These are phyloP conservation scores for Diabrotica virgifera DNA, from an alignment of 1,140 invertebrate species.

Conservation along the genomic window DNA sequence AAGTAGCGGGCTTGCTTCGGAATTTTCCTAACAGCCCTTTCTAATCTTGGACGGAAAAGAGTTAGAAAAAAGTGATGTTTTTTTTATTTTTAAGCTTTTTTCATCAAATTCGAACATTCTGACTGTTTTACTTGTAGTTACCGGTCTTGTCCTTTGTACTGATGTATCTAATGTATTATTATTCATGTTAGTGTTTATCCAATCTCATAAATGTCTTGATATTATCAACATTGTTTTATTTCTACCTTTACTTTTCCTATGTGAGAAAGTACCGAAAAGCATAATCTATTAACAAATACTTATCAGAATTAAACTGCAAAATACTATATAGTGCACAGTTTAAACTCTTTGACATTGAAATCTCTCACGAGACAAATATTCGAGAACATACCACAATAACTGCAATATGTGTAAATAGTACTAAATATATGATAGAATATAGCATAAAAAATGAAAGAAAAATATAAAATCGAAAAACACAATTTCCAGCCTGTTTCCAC, in stretches of 20 bases:
- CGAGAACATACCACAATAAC: no score
- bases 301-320: no score
- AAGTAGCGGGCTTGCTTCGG: not conserved
- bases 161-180: constrained; percentile 29
- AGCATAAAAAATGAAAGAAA: no score
- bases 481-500: no score
- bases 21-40: not conserved
- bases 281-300: no score
- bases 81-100: constrained; percentile 14
- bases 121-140: constrained; percentile 35
- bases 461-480: no score
- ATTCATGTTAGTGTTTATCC: constrained; percentile 22
- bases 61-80: constrained; percentile 10
- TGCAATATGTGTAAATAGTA: no score
- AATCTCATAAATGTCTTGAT: constrained; percentile 26
- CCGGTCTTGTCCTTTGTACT: constrained; percentile 31
- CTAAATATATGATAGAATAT: no score
- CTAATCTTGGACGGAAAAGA: constrained; percentile 4
- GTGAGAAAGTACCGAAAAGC: no score
- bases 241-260: not conserved
- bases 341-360: no score
- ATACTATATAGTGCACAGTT: no score
- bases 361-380: no score
- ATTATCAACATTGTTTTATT: constrained; percentile 10
- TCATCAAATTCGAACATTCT: constrained; percentile 25